Evolutionary conservation across 2,888 invertebrate species (phyloP).

Genomic region (Trichogramma evanescens): DNA sequence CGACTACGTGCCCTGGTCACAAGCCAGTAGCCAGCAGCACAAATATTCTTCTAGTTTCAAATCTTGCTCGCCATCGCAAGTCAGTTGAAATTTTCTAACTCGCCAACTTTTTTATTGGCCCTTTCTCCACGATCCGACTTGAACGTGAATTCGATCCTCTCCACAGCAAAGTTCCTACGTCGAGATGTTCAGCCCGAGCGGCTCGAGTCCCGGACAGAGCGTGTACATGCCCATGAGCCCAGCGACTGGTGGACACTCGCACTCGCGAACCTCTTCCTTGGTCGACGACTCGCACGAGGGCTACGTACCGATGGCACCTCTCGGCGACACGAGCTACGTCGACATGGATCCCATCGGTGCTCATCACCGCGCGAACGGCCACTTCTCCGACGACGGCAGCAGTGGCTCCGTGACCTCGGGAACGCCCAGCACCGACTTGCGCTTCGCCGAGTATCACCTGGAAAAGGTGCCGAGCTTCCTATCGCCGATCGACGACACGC

Average conservation of each 20-base stretch:
- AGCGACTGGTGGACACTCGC: conserved; percentile 46
- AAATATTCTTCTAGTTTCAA: conserved; percentile 48
- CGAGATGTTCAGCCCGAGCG: conserved; percentile 52
- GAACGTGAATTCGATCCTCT: not conserved
- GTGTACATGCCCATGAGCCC: conserved; percentile 54
- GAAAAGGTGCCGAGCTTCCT: conserved; percentile 76
- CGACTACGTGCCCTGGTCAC: conserved; percentile 48
- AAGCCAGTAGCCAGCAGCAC: conserved; percentile 29
- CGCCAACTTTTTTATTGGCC: not conserved
- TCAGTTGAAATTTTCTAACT: conserved; percentile 22
- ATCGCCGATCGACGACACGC: conserved; percentile 57
- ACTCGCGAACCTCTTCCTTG: conserved; percentile 60
- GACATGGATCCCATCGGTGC: conserved; percentile 54
- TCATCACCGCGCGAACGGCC: conserved; percentile 32
- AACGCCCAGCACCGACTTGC: conserved; percentile 72
- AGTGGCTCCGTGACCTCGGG: conserved; percentile 71
- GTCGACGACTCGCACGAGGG: conserved; percentile 51
- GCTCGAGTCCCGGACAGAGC: conserved; percentile 49
- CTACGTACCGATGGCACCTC: conserved; percentile 65
- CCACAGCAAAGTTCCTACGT: conserved; percentile 46
- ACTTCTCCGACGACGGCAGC: conserved; percentile 52
- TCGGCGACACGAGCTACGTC: conserved; percentile 53
- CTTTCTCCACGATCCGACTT: not conserved
- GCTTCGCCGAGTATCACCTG: conserved; percentile 70
- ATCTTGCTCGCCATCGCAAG: conserved; percentile 48